Conservation (phyloP, 2,888 invertebrate species). For the Seira ritae region DNA sequence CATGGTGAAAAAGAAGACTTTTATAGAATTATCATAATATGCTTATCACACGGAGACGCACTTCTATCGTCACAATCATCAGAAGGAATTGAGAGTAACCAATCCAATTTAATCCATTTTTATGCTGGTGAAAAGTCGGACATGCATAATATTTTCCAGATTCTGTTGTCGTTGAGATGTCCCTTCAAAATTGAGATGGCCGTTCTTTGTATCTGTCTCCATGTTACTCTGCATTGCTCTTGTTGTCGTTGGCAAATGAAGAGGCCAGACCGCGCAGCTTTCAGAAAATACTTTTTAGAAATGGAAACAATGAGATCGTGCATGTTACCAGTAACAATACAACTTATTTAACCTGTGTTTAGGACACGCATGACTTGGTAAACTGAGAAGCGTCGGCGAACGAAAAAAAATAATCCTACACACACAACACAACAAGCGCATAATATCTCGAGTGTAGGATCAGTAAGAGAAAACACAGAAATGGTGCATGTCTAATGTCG, state of each 20-base stretch:
- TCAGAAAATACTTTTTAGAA: no score
- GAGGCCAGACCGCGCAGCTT: no score
- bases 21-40: constrained; percentile 39
- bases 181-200: no score
- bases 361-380: constrained; percentile 36
- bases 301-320: constrained; percentile 33
- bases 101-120: constrained; percentile 28
- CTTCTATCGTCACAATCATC: constrained; percentile 46
- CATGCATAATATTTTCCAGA: no score
- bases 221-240: no score
- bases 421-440: not conserved
- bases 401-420: not conserved
- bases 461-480: not conserved
- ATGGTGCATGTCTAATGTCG: not conserved
- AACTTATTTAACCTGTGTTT: constrained; percentile 52
- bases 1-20: not conserved
- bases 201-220: no score
- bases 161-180: constrained; percentile 32
- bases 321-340: constrained; percentile 20
- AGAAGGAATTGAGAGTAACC: constrained; percentile 28
- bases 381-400: constrained; percentile 19
- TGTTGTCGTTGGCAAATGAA: no score
- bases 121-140: constrained; percentile 44
- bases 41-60: constrained; percentile 44
- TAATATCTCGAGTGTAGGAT: not conserved